Conservation (phyloP, 2,888 invertebrate genomes). For the Limnephilus lunatus region DNA sequence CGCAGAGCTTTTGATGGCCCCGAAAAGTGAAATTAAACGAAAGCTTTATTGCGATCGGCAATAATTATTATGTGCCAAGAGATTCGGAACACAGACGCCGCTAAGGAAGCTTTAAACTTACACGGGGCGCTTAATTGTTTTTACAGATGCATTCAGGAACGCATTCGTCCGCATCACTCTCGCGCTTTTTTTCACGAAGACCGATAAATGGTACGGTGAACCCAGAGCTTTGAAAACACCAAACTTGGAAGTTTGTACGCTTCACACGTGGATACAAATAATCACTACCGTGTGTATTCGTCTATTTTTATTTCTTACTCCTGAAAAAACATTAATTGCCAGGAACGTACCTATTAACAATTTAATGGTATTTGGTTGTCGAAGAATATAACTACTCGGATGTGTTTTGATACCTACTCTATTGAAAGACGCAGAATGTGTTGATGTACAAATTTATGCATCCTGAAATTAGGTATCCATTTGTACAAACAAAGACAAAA, state of each 20-base stretch:
- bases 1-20: not conserved
- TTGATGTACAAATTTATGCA: not conserved
- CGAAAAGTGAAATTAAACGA: slow-evolving; percentile 3
- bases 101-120: not conserved
- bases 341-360: not conserved
- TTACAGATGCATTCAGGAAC: slow-evolving; percentile 6
- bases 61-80: slow-evolving; percentile 13
- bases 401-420: not conserved
- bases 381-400: not conserved
- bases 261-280: not conserved
- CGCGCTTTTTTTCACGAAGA: not conserved
- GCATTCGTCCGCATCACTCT: slow-evolving; percentile 3
- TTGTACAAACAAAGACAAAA: not conserved
- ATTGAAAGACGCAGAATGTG: not conserved
- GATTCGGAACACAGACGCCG: slow-evolving; percentile 24
- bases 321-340: slow-evolving; percentile 2
- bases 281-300: not conserved
- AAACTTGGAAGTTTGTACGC: not conserved
- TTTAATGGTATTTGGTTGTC: not conserved
- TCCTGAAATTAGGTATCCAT: not conserved
- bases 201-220: slow-evolving; percentile 3
- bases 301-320: not conserved
- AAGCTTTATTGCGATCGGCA: slow-evolving; percentile 14
- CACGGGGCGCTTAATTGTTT: slow-evolving; percentile 16
- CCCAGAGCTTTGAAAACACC: not conserved